phyloP scores from a whole-genome alignment of 1,140 invertebrate genomes.

The Bradynema listronoti region DNA sequence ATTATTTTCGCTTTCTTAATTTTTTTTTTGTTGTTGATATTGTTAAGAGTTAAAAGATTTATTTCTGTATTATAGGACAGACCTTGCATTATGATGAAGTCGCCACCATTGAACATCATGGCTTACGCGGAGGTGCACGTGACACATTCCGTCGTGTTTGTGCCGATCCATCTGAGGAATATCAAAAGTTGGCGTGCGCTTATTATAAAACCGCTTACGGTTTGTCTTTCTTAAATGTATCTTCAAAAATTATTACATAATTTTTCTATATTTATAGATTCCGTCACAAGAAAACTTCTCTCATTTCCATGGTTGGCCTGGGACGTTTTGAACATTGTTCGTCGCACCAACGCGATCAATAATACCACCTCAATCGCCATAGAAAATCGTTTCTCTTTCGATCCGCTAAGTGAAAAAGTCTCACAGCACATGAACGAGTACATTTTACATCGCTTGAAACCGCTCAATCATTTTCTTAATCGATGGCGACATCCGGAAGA shows the following conservation, averaged over 20 bases:
- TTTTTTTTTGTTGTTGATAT: conserved; percentile 9
- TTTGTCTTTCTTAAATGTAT: conserved; percentile 5
- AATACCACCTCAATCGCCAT: not conserved
- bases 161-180: conserved; percentile 29
- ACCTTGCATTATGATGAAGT: conserved; percentile 34
- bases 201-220: conserved; percentile 34
- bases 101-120: conserved; percentile 12
- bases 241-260: not conserved
- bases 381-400: conserved; percentile 36
- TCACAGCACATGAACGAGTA: conserved; percentile 35
- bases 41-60: too few species aligned
- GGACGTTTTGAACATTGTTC: conserved; percentile 34
- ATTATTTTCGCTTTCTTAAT: not conserved
- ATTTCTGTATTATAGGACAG: too few species aligned
- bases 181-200: conserved; percentile 31
- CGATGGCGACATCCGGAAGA: conserved; percentile 5
- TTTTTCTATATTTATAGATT: conserved; percentile 18
- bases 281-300: conserved; percentile 19
- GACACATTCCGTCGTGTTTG: conserved; percentile 26
- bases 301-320: conserved; percentile 42
- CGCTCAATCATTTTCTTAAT: conserved; percentile 5
- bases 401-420: conserved; percentile 33
- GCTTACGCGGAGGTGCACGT: conserved; percentile 2
- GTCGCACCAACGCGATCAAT: conserved; percentile 18
- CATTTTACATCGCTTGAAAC: conserved; percentile 19